These are phyloP conservation scores for Stylophora pistillata DNA, from an alignment of 64 coral and sea anemone genomes.

Conservation along the genomic window DNA sequence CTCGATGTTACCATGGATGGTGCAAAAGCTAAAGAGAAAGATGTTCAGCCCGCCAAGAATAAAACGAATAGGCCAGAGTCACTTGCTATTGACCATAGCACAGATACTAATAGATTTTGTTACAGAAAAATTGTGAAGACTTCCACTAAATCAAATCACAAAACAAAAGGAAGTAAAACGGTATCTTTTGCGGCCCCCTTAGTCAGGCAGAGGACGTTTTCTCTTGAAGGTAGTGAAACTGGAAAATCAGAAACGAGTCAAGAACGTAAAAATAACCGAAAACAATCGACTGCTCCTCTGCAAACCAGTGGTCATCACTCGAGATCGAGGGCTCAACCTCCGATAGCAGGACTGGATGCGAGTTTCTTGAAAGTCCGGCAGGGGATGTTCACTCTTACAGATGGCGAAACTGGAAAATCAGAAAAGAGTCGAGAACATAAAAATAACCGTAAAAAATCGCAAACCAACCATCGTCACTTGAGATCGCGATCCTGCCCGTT, in stretches of 20 bases:
- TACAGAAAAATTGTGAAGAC: not conserved
- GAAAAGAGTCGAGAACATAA: not conserved
- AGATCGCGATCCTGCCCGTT: conserved; percentile 8
- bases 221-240: not conserved
- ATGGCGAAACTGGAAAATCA: not conserved
- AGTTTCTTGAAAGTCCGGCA: conserved; percentile 52
- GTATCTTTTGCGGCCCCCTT: conserved; percentile 25
- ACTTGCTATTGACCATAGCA: not conserved
- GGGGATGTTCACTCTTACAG: not conserved
- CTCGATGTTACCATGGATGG: not conserved
- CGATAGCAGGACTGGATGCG: not conserved
- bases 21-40: not conserved
- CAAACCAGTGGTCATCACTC: not conserved
- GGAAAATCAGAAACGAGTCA: not conserved
- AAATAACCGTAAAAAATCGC: not conserved
- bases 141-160: not conserved
- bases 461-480: not conserved
- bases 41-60: not conserved
- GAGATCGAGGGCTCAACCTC: not conserved
- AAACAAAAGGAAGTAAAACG: not conserved
- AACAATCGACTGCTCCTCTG: conserved; percentile 3
- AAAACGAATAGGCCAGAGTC: not conserved
- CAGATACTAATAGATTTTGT: not conserved
- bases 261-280: not conserved
- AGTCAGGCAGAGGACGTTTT: not conserved